Percentiles rank a stretch among this genome's conserved stretches.
Conservation (phyloP, 2,888 invertebrate species). For the Vesta saturnalis region DNA sequence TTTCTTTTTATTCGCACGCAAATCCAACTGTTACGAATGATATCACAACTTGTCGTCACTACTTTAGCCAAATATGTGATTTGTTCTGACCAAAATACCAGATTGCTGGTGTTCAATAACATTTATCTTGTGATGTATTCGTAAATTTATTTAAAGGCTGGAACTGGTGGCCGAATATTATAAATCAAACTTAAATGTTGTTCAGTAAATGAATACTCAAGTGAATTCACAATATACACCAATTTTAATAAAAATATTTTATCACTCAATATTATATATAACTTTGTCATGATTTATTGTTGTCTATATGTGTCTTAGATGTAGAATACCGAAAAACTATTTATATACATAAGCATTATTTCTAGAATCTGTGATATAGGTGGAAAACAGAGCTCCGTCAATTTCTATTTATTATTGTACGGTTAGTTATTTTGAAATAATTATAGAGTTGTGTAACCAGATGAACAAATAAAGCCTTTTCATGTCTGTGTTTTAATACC, state of each 20-base stretch:
- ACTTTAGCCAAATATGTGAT: conserved; percentile 35
- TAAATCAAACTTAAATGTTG: conserved; percentile 38
- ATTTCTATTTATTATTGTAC: conserved; percentile 48
- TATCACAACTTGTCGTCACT: conserved; percentile 25
- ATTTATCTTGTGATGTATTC: conserved; percentile 36
- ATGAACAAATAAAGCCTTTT: conserved; percentile 33
- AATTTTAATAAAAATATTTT: conserved; percentile 51
- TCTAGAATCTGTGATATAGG: conserved; percentile 56
- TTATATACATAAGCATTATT: conserved; percentile 50
- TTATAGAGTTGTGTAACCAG: conserved; percentile 34
- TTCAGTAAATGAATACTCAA: conserved; percentile 43
- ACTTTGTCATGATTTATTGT: conserved; percentile 48
- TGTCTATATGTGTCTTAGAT: conserved; percentile 44
- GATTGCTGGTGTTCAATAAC: conserved; percentile 34
- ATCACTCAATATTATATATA: conserved; percentile 49
- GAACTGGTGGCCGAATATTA: conserved; percentile 37
- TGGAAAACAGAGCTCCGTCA: conserved; percentile 53
- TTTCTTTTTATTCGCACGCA: conserved; percentile 33
- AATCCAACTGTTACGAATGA: neutral
- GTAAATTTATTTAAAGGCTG: conserved; percentile 37
- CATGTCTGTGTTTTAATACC: conserved; percentile 16
- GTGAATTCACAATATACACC: conserved; percentile 52
- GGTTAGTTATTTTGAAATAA: conserved; percentile 34
- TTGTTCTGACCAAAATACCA: conserved; percentile 37
- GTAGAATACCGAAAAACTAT: conserved; percentile 42